Conservation (phyloP, 2,888 invertebrate genomes). For the Sphaerophoria rueppellii region DNA sequence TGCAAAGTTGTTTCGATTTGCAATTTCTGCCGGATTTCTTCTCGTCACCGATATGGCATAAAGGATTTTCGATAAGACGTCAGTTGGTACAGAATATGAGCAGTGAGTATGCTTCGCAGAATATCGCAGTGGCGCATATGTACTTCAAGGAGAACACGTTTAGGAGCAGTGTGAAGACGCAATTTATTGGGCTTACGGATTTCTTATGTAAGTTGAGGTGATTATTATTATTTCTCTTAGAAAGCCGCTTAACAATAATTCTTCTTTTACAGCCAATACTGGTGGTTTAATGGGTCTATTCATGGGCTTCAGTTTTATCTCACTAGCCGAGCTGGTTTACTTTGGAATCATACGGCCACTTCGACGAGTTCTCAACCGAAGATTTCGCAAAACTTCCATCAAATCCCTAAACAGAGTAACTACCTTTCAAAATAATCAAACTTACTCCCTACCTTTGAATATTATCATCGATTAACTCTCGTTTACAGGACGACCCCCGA, state of each 20-base stretch:
- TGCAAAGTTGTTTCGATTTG: constrained; percentile 88
- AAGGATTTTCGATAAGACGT: constrained; percentile 75
- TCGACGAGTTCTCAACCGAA: constrained; percentile 62
- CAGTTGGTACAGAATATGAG: constrained; percentile 72
- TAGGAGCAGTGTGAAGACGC: constrained; percentile 88
- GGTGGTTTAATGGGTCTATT: constrained; percentile 91
- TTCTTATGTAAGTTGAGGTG: constrained; percentile 86
- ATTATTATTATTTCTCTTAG: background rate
- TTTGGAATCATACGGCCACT: constrained; percentile 86
- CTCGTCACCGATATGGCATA: constrained; percentile 83
- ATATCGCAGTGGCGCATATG: constrained; percentile 88
- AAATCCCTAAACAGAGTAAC: constrained; percentile 28
- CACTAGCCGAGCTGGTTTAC: constrained; percentile 89
- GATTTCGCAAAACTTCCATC: background rate
- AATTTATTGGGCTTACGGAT: constrained; percentile 91
- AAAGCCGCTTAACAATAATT: background rate
- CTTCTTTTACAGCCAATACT: constrained; percentile 87
- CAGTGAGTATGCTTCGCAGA: constrained; percentile 80
- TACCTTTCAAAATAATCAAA: background rate
- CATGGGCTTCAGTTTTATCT: constrained; percentile 92
- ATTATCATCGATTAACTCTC: constrained; percentile 51
- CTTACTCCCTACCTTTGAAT: background rate
- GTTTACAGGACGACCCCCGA: constrained; percentile 41
- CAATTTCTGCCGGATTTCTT: constrained; percentile 86
- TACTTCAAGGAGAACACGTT: constrained; percentile 89